Evolutionary conservation across 2,113 vertebrate species (phyloP), one percentile per base, ranked within the genome.

Genomic region (Odontophorus gujanensis): DNA sequence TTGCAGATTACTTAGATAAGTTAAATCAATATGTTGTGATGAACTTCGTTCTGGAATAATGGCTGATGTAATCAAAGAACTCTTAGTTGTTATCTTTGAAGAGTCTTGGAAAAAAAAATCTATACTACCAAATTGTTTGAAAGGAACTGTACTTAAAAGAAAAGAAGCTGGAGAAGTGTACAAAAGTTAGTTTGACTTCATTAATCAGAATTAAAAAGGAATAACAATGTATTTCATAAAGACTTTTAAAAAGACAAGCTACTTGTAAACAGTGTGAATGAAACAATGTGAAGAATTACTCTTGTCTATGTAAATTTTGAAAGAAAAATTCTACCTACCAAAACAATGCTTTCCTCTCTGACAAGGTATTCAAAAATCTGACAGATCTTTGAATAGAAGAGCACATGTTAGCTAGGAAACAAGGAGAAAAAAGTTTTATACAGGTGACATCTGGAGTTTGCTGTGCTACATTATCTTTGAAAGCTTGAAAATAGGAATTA

Each of bases 21-120:
- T 71, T 84, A 75, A 93, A 95, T 79, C 81, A 89, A 21, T 81
- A 32, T 36, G 84, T 90, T 92, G 61, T 92, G 74, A 84, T 87
- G 74, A 95, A 90, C 61, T 95, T 93, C 43, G n/a, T 91, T 40
- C 13, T 76, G 48, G 22, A 26, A 84, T 75, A 57, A 22, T 57
- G 78, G 61, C 71, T 89, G 84, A 93, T 89, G 43, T 67, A 91
- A 90, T 92, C 48, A 90, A 82, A 94, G 89, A 90, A 59, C 40
- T 89, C 65, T 72, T 81, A 63, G 47, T 36, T 7, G 21, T 78
- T 90, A 51, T 67, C 69, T 89, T 67, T 47, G 22, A 86, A 69
- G 92, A 84, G 55, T 81, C 65, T 63, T 78, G 25, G 42, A 92
- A 89, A 48, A 61, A 24, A 85, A 30, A 40, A 11, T 13, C 6